Percentiles rank a stretch among this genome's conserved stretches.
phyloP scores from a whole-genome alignment of 23 tunicate species.

The Styela clava region DNA sequence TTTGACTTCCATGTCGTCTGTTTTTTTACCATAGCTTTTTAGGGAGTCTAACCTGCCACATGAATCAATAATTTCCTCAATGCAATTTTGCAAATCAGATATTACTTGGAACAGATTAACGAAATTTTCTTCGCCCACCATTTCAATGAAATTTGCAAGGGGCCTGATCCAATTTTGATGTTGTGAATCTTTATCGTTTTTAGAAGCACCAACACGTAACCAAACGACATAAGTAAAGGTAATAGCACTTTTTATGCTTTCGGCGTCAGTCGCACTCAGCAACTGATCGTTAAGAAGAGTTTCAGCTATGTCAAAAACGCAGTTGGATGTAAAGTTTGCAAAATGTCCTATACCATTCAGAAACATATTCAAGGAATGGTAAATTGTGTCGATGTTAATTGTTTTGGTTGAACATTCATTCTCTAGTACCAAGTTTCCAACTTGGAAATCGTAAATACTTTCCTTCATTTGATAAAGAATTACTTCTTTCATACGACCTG shows the following conservation, averaged over 20 bases:
- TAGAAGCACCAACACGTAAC: too few relatives aligned
- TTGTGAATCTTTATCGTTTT: too few relatives aligned
- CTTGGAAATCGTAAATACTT: not conserved
- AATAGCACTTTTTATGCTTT: not conserved
- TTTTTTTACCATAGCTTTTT: not conserved
- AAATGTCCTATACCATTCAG: not conserved
- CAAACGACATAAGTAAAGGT: not conserved
- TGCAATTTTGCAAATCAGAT: not conserved
- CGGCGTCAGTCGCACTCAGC: not conserved
- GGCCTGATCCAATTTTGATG: too few relatives aligned
- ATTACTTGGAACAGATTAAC: too few relatives aligned
- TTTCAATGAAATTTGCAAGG: too few relatives aligned
- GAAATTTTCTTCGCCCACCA: too few relatives aligned
- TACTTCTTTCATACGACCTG: not conserved
- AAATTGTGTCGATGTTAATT: not conserved
- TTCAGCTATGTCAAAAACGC: not conserved
- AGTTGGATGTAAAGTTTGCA: not conserved
- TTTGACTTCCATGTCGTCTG: not conserved
- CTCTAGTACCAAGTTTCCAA: not conserved
- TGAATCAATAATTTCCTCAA: not conserved
- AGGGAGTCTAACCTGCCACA: not conserved
- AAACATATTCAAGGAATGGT: not conserved
- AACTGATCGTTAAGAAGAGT: not conserved
- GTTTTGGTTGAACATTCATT: not conserved
- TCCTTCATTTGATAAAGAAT: not conserved